Percentiles rank a stretch among this genome's conserved stretches.
Conservation (phyloP, 2,113 vertebrate species). For the Sphyrna mokarran region DNA sequence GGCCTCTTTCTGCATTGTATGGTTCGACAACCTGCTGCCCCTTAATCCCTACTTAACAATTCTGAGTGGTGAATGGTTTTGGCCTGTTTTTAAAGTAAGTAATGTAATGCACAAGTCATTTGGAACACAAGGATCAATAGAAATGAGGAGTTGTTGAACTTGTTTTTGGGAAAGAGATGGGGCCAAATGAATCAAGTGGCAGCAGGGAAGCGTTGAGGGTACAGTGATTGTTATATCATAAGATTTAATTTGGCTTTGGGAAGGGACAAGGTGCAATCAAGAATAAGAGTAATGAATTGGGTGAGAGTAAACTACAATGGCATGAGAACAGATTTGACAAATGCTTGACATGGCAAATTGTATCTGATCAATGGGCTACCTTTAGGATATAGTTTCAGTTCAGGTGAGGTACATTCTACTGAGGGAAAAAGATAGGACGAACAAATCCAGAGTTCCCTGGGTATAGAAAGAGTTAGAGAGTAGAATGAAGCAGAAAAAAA, state of each 20-base stretch:
- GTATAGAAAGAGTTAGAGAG: too few relatives aligned
- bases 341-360: neutral
- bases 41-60: neutral
- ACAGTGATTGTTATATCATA: neutral
- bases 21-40: neutral
- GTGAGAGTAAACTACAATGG: too few relatives aligned
- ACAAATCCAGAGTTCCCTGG: neutral
- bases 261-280: neutral
- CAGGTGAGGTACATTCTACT: neutral
- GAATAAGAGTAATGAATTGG: too few relatives aligned
- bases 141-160: neutral
- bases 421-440: neutral
- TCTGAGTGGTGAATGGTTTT: neutral
- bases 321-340: too few relatives aligned
- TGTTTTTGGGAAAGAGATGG: neutral
- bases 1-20: neutral
- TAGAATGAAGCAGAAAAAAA: too few relatives aligned
- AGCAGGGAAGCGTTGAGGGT: neutral
- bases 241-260: too few relatives aligned
- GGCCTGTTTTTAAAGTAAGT: neutral
- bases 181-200: neutral
- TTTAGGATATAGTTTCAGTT: neutral
- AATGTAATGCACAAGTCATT: neutral
- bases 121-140: neutral
- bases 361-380: neutral